Percentiles rank a stretch among this genome's conserved stretches.
Evolutionary conservation across 2,888 invertebrate genomes (phyloP).

Genomic region (Meandrusa payeni): DNA sequence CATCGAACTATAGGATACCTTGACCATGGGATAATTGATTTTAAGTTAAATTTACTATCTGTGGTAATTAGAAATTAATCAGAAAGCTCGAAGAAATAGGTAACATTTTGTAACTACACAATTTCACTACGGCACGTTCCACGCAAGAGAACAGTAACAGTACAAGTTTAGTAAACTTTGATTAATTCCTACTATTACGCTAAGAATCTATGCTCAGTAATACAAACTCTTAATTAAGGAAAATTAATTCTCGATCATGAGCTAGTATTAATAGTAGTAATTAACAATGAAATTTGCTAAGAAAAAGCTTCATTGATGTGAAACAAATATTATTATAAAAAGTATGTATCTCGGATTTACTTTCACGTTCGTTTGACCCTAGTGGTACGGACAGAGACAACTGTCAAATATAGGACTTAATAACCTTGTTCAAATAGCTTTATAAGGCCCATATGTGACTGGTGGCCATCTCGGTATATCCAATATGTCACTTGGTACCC

Average conservation of each 20-base stretch:
- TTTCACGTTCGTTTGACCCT: too few species aligned
- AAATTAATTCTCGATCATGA: not conserved
- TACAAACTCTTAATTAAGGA: not conserved
- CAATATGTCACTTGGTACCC: too few species aligned
- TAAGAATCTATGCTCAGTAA: not conserved
- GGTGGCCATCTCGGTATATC: too few species aligned
- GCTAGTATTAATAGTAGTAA: not conserved
- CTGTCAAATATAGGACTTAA: too few species aligned
- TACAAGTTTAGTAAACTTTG: not conserved
- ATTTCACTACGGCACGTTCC: not conserved
- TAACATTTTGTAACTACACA: slow-evolving; percentile 4
- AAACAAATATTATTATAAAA: not conserved
- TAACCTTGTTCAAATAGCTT: too few species aligned
- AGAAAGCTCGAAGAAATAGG: not conserved
- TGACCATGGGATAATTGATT: too few species aligned
- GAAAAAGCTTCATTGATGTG: not conserved
- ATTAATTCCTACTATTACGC: not conserved
- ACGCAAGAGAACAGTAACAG: not conserved
- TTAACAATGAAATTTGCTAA: not conserved
- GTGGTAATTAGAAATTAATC: slow-evolving; percentile 1
- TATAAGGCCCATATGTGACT: too few species aligned
- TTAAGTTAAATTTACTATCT: not conserved
- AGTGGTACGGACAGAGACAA: too few species aligned
- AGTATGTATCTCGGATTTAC: too few species aligned
- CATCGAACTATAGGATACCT: too few species aligned